phyloP scores from a whole-genome alignment of 2,797 vertebrate genomes.

The Notolepis coatsorum region DNA sequence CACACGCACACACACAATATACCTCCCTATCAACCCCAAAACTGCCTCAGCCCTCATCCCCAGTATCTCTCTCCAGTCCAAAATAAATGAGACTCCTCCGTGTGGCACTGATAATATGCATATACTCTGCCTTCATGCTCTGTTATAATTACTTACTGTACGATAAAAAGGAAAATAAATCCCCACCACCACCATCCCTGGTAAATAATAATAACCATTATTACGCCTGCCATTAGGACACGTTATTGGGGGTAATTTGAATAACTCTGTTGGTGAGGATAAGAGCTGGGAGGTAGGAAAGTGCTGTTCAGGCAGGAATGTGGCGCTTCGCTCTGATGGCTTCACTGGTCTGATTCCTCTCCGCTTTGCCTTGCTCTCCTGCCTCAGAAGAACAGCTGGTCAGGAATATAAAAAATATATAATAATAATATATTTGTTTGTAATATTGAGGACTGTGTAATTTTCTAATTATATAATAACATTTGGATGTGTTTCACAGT shows the following conservation, averaged over 20 bases:
- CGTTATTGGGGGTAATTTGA: constrained; percentile 74
- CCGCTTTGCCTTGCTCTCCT: too few relatives aligned
- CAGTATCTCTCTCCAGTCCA: constrained; percentile 43
- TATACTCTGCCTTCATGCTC: constrained; percentile 56
- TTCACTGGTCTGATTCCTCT: constrained; percentile 17
- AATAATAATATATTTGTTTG: too few relatives aligned
- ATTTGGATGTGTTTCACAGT: too few relatives aligned
- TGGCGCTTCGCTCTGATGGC: constrained; percentile 26
- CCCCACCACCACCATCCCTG: constrained; percentile 37
- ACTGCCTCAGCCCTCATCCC: neutral
- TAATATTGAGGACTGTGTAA: too few relatives aligned
- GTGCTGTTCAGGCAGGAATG: constrained; percentile 66
- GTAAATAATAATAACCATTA: constrained; percentile 80
- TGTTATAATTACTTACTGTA: constrained; percentile 79
- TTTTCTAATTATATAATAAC: too few relatives aligned
- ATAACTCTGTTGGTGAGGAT: constrained; percentile 67
- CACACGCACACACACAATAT: neutral
- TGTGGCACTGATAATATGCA: constrained; percentile 69
- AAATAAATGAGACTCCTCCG: constrained; percentile 73
- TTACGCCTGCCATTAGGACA: constrained; percentile 64
- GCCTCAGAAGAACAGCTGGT: too few relatives aligned
- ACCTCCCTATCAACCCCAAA: constrained; percentile 7
- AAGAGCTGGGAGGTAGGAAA: constrained; percentile 33
- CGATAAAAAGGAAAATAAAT: constrained; percentile 67
- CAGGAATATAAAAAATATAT: too few relatives aligned